Base-by-base conservation (phyloP, 1,140 invertebrate species). In the Zaprionus inermis region DNA sequence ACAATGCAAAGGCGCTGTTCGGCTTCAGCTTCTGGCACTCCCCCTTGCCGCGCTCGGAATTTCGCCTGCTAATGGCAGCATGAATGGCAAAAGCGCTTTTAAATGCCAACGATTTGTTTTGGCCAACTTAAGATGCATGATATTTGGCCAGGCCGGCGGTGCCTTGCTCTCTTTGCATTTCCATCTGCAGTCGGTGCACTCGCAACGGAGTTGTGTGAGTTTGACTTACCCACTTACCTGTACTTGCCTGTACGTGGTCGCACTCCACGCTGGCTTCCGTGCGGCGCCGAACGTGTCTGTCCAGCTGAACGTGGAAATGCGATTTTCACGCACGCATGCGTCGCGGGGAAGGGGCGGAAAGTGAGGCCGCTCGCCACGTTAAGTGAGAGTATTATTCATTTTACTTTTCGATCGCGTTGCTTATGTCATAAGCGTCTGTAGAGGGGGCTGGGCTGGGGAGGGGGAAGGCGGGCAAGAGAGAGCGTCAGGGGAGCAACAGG, bases 291-390 rank as follows among this genome's bases (percentile, higher is more conserved):
- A 2, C 18, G n/a, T 11, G 44, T 46, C 36, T 38, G 44, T 32
- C 3, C 5, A 52, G 30, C 36, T 46, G 12, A 67, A 73, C 74
- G 63, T 72, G 78, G 73, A 79, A 84, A 79, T 79, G 71, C 77
- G 60, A 84, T 89, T 89, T 88, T 88, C 74, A 88, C 74, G 84
- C 83, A 88, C 83, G 83, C 84, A 80, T 88, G 83, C 80, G 65
- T 66, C 51, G 54, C 16, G 38, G n/a, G 0, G n/a, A n/a, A 0
- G 16, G 12, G 36, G 14, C 0, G 5, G 7, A 0, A 14, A 28
- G 24, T 1, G 24, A 22, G 46, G 32, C 75, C 51, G 69, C 69
- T 68, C 55, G 65, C 70, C 68, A 56, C 65, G 54, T 76, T 55
- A 60, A 81, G 84, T 84, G 77, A 88, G 80, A 88, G 83, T 88